Percentiles rank a stretch among this genome's conserved stretches.
These are phyloP conservation scores for Sigmodon hispidus DNA, from an alignment of 2,113 vertebrate genomes.

Conservation along the genomic window DNA sequence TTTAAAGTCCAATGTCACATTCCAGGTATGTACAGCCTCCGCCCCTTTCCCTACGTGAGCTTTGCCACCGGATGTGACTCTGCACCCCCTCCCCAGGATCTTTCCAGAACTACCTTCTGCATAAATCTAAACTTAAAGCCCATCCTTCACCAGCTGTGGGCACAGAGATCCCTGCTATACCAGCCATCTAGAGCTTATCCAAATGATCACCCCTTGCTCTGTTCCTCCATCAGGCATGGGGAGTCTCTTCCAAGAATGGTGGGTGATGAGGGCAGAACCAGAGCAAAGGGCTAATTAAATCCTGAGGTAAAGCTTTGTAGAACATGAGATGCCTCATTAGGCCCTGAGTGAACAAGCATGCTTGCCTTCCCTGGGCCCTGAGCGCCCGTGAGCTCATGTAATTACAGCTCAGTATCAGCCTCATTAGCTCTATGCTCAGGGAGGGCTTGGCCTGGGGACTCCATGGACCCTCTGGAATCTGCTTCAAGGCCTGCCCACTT, in stretches of 20 bases:
- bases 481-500: background rate
- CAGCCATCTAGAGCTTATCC: background rate
- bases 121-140: background rate
- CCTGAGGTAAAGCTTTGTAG: slow-evolving; percentile 80
- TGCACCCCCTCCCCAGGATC: background rate
- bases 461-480: background rate
- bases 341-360: slow-evolving; percentile 78
- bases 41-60: fast-evolving
- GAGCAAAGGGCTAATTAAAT: slow-evolving; percentile 83
- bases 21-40: background rate
- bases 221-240: background rate
- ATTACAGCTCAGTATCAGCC: slow-evolving; percentile 82
- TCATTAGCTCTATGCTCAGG: slow-evolving; percentile 65
- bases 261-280: slow-evolving; percentile 56
- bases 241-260: slow-evolving; percentile 26
- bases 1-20: background rate
- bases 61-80: fast-evolving
- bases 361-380: slow-evolving; percentile 76
- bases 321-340: slow-evolving; percentile 85
- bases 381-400: slow-evolving; percentile 78
- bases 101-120: background rate
- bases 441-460: background rate
- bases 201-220: background rate
- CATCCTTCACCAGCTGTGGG: background rate
- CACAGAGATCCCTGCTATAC: background rate